Conservation (phyloP, 1,140 invertebrate species). For the roundworm (Caenorhabditis elegans) region WBcel235 BX284603.4:6761501-6762000, state of each 20-base stretch:
- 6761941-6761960: conserved; percentile 27
- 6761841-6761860: conserved; percentile 29
- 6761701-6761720: conserved; percentile 31
- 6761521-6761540: background rate
- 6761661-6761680: conserved; percentile 24
- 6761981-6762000: conserved; percentile 16
- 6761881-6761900: background rate
- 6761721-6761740: conserved; percentile 19
- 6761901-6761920: background rate
- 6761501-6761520: conserved; percentile 13
- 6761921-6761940: conserved; percentile 36
- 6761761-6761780: conserved; percentile 3
- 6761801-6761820: conserved; percentile 34
- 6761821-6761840: background rate
- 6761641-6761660: conserved; percentile 37
- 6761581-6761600: conserved; percentile 42
- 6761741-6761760: conserved; percentile 36
- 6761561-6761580: background rate
- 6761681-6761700: conserved; percentile 18
- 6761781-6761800: conserved; percentile 17
- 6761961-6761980: conserved; percentile 35
- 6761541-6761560: background rate
- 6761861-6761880: background rate
- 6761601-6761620: conserved; percentile 52
- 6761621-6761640: conserved; percentile 34